Percentiles rank a stretch among this genome's conserved stretches.
These are phyloP conservation scores for Agrochola circellaris DNA, from an alignment of 2,888 invertebrate genomes.

Conservation along the genomic window DNA sequence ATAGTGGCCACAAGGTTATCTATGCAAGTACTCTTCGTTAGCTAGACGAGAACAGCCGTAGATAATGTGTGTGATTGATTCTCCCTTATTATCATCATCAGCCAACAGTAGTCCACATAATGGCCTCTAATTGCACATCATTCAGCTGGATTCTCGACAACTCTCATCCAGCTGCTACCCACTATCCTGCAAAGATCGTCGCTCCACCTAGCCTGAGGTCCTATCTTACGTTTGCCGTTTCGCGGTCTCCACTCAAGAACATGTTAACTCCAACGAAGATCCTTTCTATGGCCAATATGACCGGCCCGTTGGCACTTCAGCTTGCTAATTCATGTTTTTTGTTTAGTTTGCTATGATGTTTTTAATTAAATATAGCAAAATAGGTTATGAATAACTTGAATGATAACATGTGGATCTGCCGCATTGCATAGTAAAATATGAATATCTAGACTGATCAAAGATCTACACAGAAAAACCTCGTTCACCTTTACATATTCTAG, in stretches of 20 bases:
- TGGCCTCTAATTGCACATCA: background rate
- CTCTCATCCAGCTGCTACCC: background rate
- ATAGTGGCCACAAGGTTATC: too few relatives aligned
- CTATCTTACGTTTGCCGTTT: background rate
- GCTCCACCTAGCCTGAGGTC: background rate
- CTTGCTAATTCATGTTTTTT: background rate
- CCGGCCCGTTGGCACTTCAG: background rate
- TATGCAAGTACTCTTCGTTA: too few relatives aligned
- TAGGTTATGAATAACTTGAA: background rate
- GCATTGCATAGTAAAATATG: conserved; percentile 5
- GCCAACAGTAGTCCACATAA: too few relatives aligned
- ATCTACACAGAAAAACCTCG: conserved; percentile 16
- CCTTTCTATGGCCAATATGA: background rate
- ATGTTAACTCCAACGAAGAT: background rate
- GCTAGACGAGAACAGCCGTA: too few relatives aligned
- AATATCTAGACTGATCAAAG: conserved; percentile 18
- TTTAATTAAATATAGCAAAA: background rate
- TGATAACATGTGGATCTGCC: background rate
- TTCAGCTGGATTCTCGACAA: background rate
- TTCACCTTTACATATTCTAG: conserved; percentile 38
- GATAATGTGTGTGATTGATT: too few relatives aligned
- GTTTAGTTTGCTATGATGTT: background rate
- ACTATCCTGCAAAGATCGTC: background rate
- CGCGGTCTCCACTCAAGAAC: background rate
- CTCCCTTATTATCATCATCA: too few relatives aligned